Percentiles rank a stretch among this genome's conserved stretches.
phyloP scores from a whole-genome alignment of 2,113 vertebrate genomes.

The Nansenia antarctica region DNA sequence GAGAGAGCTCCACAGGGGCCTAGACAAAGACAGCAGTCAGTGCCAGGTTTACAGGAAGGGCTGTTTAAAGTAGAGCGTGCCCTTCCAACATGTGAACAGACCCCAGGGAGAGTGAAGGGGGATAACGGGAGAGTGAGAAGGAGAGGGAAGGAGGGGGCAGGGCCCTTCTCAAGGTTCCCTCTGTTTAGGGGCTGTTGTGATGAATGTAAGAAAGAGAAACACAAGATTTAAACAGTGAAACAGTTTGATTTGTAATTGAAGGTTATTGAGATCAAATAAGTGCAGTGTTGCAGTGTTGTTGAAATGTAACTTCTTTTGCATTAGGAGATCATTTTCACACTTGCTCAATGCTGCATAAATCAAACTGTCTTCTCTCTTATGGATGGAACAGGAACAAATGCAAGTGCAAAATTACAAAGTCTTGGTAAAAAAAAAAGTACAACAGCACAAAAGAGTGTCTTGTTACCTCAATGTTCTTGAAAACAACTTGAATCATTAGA shows the following conservation, averaged over 20 bases:
- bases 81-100: slow-evolving; percentile 62
- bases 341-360: background rate
- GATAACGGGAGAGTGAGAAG: slow-evolving; percentile 40
- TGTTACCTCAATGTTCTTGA: slow-evolving; percentile 26
- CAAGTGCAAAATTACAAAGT: background rate
- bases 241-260: slow-evolving; percentile 24
- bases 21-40: slow-evolving; percentile 71
- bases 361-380: too few relatives aligned
- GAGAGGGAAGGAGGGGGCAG: slow-evolving; percentile 9
- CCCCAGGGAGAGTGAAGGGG: slow-evolving; percentile 29
- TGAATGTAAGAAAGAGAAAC: slow-evolving; percentile 27
- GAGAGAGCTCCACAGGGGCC: slow-evolving; percentile 29
- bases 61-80: slow-evolving; percentile 67
- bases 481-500: slow-evolving; percentile 49
- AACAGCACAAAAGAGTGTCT: too few relatives aligned
- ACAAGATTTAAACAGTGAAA: slow-evolving; percentile 41
- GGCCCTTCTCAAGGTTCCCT: slow-evolving; percentile 53
- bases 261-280: background rate
- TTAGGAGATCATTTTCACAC: background rate
- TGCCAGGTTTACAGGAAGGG: slow-evolving; percentile 67
- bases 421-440: background rate
- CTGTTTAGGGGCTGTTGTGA: slow-evolving; percentile 19
- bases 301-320: background rate
- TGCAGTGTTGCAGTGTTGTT: background rate
- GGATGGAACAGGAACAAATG: background rate